Base-by-base conservation (phyloP, 1,140 invertebrate genomes). In the Ceratina australensis region DNA sequence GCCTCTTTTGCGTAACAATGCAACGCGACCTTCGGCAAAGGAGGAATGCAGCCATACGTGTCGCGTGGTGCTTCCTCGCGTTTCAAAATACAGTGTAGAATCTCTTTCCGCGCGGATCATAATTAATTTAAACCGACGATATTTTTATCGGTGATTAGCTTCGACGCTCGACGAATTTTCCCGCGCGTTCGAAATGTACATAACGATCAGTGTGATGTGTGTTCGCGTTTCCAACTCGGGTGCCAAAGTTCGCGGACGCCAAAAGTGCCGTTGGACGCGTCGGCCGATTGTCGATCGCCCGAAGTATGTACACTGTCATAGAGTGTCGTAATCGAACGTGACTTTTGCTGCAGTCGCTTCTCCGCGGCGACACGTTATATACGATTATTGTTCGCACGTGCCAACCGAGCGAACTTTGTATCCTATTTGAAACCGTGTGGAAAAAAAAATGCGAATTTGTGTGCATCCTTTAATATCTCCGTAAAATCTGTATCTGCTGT, bases 251-350 rank as follows among this genome's bases (percentile, higher is more conserved):
- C 22, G 63, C 52, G 50, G 50, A 68, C 50, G 66, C 80, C 61
- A 66, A 80, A 59, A 69, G 22, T 61, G 68, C 72, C 78, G 22
- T 7, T 56, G 42, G 54, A n/a, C 47, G 47, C 15, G 47, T 49
- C 47, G 7, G 15, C 47, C 50, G 50, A 52, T 69, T 71, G 61
- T 69, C 66, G 74, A 77, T 77, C 66, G 66, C 8, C 16, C 47
- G 2, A 71, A 47, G 50, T 52, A 52, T 33, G 56, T 52, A 77
- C 78, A 68, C 22, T 78, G 66, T 65, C 52, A 52, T n/a, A 5
- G 26, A 20, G 72, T 84, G 74, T 75, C 75, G 71, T 75, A 80
- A 84, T 84, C 59, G 67, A 81, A 75, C 80, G 84, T 78, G 77
- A 81, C 79, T 63, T 69, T 16, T 65, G 78, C 54, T 52, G 57